Base-by-base conservation (phyloP, 1,140 invertebrate genomes). In the Dinoponera quadriceps region DNA sequence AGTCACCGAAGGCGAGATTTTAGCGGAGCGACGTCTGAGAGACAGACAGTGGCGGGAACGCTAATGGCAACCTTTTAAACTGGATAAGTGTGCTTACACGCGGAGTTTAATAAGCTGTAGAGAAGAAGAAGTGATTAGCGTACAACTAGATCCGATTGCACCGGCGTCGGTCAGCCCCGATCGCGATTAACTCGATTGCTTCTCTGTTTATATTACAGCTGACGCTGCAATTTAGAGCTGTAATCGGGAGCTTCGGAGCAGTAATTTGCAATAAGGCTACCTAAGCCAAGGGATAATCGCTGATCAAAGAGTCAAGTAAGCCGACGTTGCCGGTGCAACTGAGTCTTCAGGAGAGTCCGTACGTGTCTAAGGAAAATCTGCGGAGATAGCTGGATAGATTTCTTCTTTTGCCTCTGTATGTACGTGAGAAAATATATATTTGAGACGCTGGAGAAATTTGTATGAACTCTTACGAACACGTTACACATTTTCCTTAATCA, bases 101-200 rank as follows among this genome's bases (percentile, higher is more conserved):
- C 57, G 49, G 11, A 59, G 18, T 86, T 81, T 80, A 29, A 65
- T 27, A 85, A 86, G 83, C 74, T 74, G 54, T 33, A 59, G 69
- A 57, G 51, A 55, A 59, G 38, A 83, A 29, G 38, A 83, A 29
- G 29, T 83, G 20, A 77, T 77, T 77, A 66, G 60, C 55, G 57
- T 48, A 74, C 22, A 77, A 29, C 29, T 62, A 66, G 44, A 77
- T 13, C 9, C 51, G 27, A 75, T 38, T 55, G 73, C 48, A 51
- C 18, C 62, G 20, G 44, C 16, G 20, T 14, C 27, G n/a, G 14
- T 60, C 60, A 77, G n/a, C 16, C 16, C 25, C 20, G 27, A 62
- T 65, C 20, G 2, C 51, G n/a, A 38, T 54, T 48, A 60, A 60
- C 59, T 9, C 2, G n/a, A 60, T 59, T 63, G 11, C 2, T 22